A percentile compares a stretch with the other conserved stretches of the same genome.
Evolutionary conservation across 2,888 invertebrate genomes (phyloP).

Genomic region (Eupithecia inturbata): DNA sequence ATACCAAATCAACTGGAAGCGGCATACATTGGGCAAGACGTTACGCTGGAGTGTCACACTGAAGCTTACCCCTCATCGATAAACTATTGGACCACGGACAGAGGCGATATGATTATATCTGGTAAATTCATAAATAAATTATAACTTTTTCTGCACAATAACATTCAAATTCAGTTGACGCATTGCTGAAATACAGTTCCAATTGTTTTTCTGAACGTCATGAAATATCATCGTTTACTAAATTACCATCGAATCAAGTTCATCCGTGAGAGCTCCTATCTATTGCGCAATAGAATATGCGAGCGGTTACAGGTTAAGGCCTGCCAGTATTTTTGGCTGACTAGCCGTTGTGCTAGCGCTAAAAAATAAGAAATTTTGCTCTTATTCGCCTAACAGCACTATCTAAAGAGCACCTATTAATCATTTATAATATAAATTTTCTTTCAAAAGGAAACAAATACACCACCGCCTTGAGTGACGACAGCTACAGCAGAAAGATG

Average conservation of each 20-base stretch:
- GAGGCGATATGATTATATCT: conserved; percentile 96
- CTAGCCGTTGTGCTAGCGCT: not conserved
- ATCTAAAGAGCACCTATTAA: not conserved
- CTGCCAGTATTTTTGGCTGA: not conserved
- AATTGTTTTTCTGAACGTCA: not conserved
- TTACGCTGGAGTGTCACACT: conserved; percentile 94
- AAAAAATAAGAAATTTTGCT: not conserved
- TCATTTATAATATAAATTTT: not conserved
- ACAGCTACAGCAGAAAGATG: conserved; percentile 95
- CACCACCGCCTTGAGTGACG: conserved; percentile 92
- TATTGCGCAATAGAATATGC: not conserved
- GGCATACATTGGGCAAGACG: conserved; percentile 94
- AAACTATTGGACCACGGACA: conserved; percentile 97
- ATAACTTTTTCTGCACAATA: not conserved
- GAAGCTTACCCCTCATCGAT: conserved; percentile 96
- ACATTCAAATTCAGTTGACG: not conserved
- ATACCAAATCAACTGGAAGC: conserved; percentile 97
- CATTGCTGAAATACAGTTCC: not conserved
- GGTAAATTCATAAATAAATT: conserved; percentile 75
- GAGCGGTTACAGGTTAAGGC: not conserved
- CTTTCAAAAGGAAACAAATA: conserved; percentile 90
- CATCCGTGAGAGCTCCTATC: not conserved
- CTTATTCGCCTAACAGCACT: not conserved
- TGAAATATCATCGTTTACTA: not conserved
- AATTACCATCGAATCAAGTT: not conserved